Conservation (phyloP, 2,888 invertebrate species). For the Eilema depressum region DNA sequence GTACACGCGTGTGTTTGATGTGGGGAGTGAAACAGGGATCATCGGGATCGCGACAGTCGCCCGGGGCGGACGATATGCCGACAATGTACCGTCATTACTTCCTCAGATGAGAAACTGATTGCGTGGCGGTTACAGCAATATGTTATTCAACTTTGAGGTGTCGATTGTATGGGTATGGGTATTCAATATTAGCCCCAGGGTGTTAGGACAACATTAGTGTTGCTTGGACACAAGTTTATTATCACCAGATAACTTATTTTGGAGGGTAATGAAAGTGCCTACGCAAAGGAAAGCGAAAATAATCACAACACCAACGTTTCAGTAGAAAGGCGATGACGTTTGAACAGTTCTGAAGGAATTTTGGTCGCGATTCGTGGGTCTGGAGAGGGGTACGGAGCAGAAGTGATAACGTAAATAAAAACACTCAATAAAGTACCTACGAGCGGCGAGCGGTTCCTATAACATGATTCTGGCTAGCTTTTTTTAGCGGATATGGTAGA, state of each 20-base stretch:
- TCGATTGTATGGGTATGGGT: not conserved
- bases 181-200: not conserved
- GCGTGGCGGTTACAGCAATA: not conserved
- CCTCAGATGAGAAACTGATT: conserved; percentile 6
- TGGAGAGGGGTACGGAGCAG: too few species aligned
- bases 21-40: not conserved
- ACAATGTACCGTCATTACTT: not conserved
- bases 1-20: not conserved
- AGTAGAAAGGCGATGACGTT: too few species aligned
- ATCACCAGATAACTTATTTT: not conserved
- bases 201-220: not conserved
- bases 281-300: too few species aligned
- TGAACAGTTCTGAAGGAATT: too few species aligned
- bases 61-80: not conserved
- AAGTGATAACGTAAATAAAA: too few species aligned
- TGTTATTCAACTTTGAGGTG: not conserved
- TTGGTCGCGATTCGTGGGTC: too few species aligned
- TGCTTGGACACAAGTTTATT: not conserved
- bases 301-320: too few species aligned
- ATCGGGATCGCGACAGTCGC: not conserved
- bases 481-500: too few species aligned
- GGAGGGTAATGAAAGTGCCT: too few species aligned
- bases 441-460: too few species aligned
- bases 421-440: too few species aligned
- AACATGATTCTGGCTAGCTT: too few species aligned